Evolutionary conservation across 1,140 invertebrate species (phyloP).

Genomic region (Panagrolaimus sp.): DNA sequence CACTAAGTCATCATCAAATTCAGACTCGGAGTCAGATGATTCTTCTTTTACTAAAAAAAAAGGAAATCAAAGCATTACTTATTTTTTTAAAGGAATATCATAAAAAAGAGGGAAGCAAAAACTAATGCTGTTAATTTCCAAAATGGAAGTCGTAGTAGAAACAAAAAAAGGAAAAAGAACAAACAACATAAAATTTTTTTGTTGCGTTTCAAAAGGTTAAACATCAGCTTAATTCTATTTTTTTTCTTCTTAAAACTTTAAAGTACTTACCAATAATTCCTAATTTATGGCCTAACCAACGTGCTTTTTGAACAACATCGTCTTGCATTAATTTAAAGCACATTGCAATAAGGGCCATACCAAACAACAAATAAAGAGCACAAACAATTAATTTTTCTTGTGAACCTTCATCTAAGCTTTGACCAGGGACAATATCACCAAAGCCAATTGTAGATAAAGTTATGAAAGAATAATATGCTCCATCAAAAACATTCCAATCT

Average conservation of each 20-base stretch:
- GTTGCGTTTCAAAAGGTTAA: conserved; percentile 5
- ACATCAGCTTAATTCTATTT: too few species aligned
- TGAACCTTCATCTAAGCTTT: conserved; percentile 69
- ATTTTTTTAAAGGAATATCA: too few species aligned
- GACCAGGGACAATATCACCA: conserved; percentile 78
- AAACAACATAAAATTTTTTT: conserved; percentile 12
- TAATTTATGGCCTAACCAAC: conserved; percentile 57
- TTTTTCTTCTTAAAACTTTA: background rate
- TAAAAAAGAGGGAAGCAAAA: too few species aligned
- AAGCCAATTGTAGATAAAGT: conserved; percentile 75
- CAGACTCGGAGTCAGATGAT: conserved; percentile 51
- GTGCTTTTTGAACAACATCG: conserved; percentile 67
- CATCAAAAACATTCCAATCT: conserved; percentile 76
- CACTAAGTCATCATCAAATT: conserved; percentile 54
- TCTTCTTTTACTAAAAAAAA: conserved; percentile 52
- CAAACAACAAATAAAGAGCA: conserved; percentile 77
- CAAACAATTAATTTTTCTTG: conserved; percentile 72
- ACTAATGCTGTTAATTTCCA: too few species aligned
- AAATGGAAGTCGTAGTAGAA: too few species aligned
- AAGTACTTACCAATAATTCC: conserved; percentile 51
- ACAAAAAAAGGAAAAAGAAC: background rate
- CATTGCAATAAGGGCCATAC: conserved; percentile 82
- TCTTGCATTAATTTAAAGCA: conserved; percentile 76
- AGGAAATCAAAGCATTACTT: too few species aligned
- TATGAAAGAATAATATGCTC: conserved; percentile 79